phyloP scores from a whole-genome alignment of 2,113 vertebrate genomes.

The Pelecanus crispus region DNA sequence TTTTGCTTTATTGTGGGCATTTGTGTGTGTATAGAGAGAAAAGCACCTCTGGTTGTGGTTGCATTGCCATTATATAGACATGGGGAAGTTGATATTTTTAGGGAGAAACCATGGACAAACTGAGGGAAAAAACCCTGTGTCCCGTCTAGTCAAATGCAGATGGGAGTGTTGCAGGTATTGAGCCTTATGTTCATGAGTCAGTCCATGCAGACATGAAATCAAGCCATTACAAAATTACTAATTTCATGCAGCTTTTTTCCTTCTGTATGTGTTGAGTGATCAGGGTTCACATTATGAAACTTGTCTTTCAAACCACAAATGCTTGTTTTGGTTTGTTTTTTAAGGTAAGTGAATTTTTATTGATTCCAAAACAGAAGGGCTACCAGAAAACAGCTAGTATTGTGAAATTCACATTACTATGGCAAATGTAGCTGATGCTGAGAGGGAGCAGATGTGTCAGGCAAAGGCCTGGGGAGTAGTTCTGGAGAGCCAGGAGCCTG shows the following conservation, averaged over 20 bases:
- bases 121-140: neutral
- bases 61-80: neutral
- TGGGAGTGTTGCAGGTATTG: neutral
- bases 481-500: constrained; percentile 6
- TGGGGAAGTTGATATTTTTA: neutral
- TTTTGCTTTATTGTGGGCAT: neutral
- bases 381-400: neutral
- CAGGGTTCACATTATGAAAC: neutral
- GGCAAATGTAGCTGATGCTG: neutral
- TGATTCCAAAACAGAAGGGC: neutral
- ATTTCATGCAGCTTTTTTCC: neutral
- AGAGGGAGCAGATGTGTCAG: neutral
- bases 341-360: neutral
- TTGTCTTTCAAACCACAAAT: neutral
- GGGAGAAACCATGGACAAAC: neutral
- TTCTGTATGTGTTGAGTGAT: neutral
- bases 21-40: neutral
- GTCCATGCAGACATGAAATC: neutral
- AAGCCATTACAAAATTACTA: neutral
- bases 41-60: neutral
- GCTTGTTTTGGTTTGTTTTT: neutral
- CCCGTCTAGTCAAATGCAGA: neutral
- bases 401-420: constrained; percentile 13
- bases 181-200: neutral
- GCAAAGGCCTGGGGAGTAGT: neutral